Conservation (phyloP, 2,888 invertebrate species). For the Brachyopa scutellaris region DNA sequence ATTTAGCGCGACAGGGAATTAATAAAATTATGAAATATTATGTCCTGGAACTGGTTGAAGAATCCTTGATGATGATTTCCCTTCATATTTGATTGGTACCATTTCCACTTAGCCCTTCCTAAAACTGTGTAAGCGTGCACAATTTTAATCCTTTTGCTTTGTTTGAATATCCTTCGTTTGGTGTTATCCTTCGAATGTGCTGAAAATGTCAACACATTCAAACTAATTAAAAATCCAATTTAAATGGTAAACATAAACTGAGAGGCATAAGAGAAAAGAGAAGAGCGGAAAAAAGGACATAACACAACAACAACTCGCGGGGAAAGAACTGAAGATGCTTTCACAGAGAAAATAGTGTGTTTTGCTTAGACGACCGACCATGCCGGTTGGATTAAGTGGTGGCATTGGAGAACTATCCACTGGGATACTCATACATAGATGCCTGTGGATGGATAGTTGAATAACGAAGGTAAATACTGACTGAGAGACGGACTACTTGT, state of each 20-base stretch:
- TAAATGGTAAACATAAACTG: constrained; percentile 70
- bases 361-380: constrained; percentile 56
- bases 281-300: constrained; percentile 6
- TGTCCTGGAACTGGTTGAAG: too few relatives aligned
- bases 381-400: constrained; percentile 19
- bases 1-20: constrained; percentile 4
- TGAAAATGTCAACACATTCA: constrained; percentile 72
- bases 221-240: constrained; percentile 73
- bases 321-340: constrained; percentile 66
- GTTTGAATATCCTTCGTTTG: constrained; percentile 42
- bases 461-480: constrained; percentile 54
- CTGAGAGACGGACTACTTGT: not conserved
- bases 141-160: constrained; percentile 23
- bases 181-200: constrained; percentile 61
- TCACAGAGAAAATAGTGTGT: constrained; percentile 53
- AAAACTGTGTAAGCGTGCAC: constrained; percentile 26
- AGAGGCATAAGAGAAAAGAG: constrained; percentile 16
- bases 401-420: constrained; percentile 53
- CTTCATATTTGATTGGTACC: too few relatives aligned
- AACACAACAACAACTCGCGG: constrained; percentile 21
- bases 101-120: too few relatives aligned
- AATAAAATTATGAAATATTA: too few relatives aligned
- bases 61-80: too few relatives aligned
- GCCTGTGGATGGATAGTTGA: not conserved
- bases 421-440: not conserved